These are phyloP conservation scores for Dipus sagitta DNA, from an alignment of 2,797 vertebrate genomes.

Conservation along the genomic window DNA sequence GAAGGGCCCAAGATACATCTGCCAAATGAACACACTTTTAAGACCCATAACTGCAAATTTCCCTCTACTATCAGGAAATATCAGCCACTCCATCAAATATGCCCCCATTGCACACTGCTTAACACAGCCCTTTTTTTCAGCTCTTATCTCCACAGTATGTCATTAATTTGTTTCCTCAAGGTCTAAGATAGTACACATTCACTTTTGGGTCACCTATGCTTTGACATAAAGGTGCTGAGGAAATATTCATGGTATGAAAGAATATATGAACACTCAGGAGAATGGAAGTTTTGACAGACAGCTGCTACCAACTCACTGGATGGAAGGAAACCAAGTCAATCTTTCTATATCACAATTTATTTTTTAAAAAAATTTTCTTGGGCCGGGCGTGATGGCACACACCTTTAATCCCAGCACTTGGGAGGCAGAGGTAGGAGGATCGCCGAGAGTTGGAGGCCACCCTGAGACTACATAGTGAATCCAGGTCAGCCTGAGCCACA, in stretches of 20 bases:
- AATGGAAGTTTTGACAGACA: not conserved
- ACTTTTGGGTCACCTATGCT: conserved; percentile 49
- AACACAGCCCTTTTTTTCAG: not conserved
- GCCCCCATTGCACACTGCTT: not conserved
- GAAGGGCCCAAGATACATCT: conserved; percentile 4
- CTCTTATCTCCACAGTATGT: not conserved
- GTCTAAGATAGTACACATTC: not conserved
- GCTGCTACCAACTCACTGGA: conserved; percentile 21
- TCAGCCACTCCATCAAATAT: conserved; percentile 32
- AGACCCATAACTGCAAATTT: not conserved
- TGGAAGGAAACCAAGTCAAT: conserved; percentile 12
- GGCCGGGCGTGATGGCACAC: too few relatives aligned
- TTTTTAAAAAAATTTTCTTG: too few relatives aligned
- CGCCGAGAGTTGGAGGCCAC: too few relatives aligned
- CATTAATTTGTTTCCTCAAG: conserved; percentile 48
- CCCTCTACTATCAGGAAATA: conserved; percentile 24
- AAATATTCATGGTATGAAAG: conserved; percentile 37
- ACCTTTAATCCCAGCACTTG: too few relatives aligned
- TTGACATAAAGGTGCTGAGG: conserved; percentile 40
- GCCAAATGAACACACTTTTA: conserved; percentile 48
- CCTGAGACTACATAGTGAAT: too few relatives aligned
- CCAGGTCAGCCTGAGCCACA: too few relatives aligned
- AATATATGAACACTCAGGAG: too few relatives aligned
- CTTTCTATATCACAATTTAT: conserved; percentile 42
- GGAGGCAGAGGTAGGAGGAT: too few relatives aligned